A percentile compares a stretch with the other conserved stretches of the same genome.
Conservation (phyloP, 2,113 vertebrate genomes). For the Mandrillus leucophaeus region DNA sequence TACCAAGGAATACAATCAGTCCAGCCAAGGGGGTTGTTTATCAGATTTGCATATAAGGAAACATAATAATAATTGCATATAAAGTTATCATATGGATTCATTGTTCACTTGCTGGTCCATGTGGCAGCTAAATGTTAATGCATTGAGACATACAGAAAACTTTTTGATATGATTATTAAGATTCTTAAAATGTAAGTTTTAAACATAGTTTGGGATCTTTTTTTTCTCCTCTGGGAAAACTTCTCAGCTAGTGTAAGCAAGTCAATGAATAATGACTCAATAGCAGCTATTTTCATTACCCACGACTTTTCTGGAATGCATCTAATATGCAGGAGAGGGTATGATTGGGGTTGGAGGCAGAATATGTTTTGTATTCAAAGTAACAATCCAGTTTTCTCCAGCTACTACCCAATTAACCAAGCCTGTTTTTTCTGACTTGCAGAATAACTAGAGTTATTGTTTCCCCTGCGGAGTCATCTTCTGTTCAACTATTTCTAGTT, state of each 20-base stretch:
- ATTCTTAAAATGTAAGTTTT: slow-evolving; percentile 58
- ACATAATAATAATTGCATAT: neutral
- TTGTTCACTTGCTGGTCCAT: neutral
- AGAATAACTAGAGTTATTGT: neutral
- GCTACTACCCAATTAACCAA: neutral
- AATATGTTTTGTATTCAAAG: neutral
- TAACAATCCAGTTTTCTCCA: neutral
- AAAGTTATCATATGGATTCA: neutral
- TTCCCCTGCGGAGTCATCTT: neutral
- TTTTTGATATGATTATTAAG: slow-evolving; percentile 55
- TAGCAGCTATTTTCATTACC: neutral
- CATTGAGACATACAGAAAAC: neutral
- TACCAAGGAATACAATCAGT: neutral
- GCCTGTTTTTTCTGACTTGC: neutral
- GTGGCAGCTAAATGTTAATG: neutral
- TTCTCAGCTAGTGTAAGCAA: slow-evolving; percentile 28
- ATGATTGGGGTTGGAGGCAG: neutral
- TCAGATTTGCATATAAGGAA: neutral
- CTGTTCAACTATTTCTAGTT: neutral
- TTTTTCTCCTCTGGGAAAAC: slow-evolving; percentile 55
- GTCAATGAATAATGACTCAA: slow-evolving; percentile 16
- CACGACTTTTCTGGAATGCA: neutral
- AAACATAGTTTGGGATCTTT: slow-evolving; percentile 53
- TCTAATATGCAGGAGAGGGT: neutral
- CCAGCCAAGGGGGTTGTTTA: neutral